These are phyloP conservation scores for Champsocephalus esox DNA, from an alignment of 2,797 vertebrate species.

Conservation along the genomic window DNA sequence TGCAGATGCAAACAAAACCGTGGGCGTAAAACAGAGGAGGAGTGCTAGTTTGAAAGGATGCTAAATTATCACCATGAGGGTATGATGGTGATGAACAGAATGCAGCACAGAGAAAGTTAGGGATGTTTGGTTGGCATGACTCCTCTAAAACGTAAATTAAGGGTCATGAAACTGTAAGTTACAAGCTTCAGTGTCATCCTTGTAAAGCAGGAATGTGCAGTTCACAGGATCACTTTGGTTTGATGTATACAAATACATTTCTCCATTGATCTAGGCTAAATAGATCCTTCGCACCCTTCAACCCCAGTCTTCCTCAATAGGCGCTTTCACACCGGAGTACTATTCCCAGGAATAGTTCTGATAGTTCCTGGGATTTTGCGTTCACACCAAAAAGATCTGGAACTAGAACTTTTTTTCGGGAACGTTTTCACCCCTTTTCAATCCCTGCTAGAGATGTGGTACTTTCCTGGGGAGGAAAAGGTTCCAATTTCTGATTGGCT, in stretches of 20 bases:
- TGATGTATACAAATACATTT: constrained; percentile 53
- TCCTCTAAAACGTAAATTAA: constrained; percentile 12
- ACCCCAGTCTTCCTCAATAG: constrained; percentile 11
- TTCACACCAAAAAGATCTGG: too few species aligned
- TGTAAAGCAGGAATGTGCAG: constrained; percentile 25
- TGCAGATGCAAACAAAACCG: constrained; percentile 62
- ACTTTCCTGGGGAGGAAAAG: too few species aligned
- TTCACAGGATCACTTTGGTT: constrained; percentile 29
- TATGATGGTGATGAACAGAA: constrained; percentile 50
- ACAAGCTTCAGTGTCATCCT: constrained; percentile 13
- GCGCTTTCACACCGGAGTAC: too few species aligned
- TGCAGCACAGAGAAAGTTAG: constrained; percentile 45
- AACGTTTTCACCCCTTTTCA: too few species aligned
- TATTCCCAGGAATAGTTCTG: too few species aligned
- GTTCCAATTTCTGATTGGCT: too few species aligned
- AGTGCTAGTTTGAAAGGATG: constrained; percentile 50
- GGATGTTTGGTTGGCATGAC: constrained; percentile 37
- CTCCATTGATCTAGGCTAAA: constrained; percentile 57
- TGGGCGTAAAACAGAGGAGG: constrained; percentile 58
- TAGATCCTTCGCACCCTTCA: constrained; percentile 46
- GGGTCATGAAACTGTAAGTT: not conserved
- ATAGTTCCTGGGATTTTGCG: too few species aligned
- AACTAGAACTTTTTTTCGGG: too few species aligned
- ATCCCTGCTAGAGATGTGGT: too few species aligned
- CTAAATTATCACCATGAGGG: constrained; percentile 52